Percentiles rank a stretch among this genome's conserved stretches.
These are phyloP conservation scores for Anolis carolinensis DNA, from an alignment of 2,113 vertebrate species.

Conservation along the genomic window DNA sequence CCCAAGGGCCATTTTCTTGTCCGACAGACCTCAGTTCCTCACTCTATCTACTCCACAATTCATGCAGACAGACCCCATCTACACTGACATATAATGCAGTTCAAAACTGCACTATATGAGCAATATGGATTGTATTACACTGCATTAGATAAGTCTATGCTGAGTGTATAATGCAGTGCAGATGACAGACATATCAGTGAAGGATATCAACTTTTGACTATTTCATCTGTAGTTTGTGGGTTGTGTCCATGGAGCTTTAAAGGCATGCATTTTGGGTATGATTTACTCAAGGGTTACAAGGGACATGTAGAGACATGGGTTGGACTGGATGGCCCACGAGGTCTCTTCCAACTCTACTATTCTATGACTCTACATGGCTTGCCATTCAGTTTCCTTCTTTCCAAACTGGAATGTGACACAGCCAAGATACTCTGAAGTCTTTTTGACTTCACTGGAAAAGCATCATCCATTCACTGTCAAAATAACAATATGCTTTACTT, in stretches of 20 bases:
- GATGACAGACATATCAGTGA: neutral
- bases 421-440: no score
- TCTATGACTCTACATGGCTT: no score
- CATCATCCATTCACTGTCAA: neutral
- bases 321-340: no score
- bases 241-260: neutral
- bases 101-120: no score
- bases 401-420: neutral
- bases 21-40: neutral
- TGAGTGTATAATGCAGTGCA: no score
- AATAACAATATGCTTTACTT: neutral
- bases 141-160: no score
- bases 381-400: neutral
- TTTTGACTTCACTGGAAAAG: neutral
- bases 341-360: no score
- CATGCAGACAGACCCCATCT: neutral
- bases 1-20: neutral
- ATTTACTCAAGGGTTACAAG: neutral
- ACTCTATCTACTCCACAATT: neutral
- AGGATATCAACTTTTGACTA: no score
- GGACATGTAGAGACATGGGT: neutral
- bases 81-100: no score
- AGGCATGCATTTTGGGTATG: neutral
- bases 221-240: no score
- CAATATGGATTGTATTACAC: no score